Evolutionary conservation across 2,888 invertebrate genomes (phyloP).

Genomic region (Phortica okadai): DNA sequence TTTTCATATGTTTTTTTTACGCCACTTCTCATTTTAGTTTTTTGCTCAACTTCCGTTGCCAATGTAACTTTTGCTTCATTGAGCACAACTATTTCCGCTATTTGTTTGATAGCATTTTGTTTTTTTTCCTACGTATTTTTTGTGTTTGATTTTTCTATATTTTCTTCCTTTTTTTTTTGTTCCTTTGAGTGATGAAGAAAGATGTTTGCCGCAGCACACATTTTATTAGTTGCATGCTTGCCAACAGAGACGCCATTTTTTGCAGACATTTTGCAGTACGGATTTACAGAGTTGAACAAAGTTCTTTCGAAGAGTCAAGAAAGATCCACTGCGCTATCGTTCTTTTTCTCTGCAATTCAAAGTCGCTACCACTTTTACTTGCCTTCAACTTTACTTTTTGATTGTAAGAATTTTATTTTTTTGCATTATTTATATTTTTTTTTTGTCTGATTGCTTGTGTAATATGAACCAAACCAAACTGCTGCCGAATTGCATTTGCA

Average conservation of each 20-base stretch:
- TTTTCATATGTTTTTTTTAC: neutral
- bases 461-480: neutral
- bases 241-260: neutral
- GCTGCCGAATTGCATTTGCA: neutral
- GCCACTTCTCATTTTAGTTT: neutral
- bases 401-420: no score
- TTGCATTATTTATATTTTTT: slow-evolving; percentile 32
- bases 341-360: no score
- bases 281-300: no score
- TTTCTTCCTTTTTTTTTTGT: neutral
- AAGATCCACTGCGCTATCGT: no score
- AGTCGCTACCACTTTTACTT: no score
- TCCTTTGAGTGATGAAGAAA: neutral
- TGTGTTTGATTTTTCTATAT: neutral
- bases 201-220: neutral
- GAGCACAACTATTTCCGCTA: slow-evolving; percentile 33
- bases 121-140: neutral
- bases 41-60: neutral
- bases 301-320: no score
- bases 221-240: slow-evolving; percentile 30
- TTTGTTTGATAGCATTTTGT: slow-evolving; percentile 11
- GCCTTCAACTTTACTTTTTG: no score
- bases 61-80: slow-evolving; percentile 31
- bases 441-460: slow-evolving; percentile 20
- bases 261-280: neutral